Evolutionary conservation across 2,888 invertebrate species (phyloP), one percentile per base, ranked within the genome.

Genomic region (Tethea ocularis): DNA sequence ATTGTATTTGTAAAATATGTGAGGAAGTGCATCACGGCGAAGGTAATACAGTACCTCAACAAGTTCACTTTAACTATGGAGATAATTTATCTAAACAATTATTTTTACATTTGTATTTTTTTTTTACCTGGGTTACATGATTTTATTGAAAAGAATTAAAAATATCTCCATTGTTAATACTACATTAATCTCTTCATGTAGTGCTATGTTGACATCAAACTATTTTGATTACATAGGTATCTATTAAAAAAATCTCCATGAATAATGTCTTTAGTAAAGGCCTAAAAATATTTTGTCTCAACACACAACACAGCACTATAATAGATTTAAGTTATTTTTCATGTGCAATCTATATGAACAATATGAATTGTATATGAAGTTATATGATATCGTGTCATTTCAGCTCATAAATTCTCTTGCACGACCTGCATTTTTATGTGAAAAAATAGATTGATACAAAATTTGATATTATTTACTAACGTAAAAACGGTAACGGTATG

Each of bases 1-100:
- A 89, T 93, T 93, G 88, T 92, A 87, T 88, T 86, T 91, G 84
- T 92, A 89, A 90, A 90, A 89, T 91, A 82, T 89, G 78, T 91
- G 93, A 88, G 90, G 93, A 86, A 91, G 90, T 87, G 75, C 91
- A 84, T 82, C 91, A 86, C 74, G 80, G 80, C 77, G 91, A 93
- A 93, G 93, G 93, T 93, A 93, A 93, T 80, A 79, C 78, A 84
- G 83, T 90, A 88, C 91, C 91, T 87, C 88, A 91, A 86, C 85
- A 84, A 83, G 86, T 90, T 87, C 80, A 75, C 76, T 79, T 78
- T 64, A 78, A 83, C 84, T 73, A 78, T 86, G 86, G 82, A 88
- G 85, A 87, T 86, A 82, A 62, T 80, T 46, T n/a, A 46, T 63
- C 53, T 2, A 52, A 8, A 29, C n/a, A 17, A 26, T 15, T 29